Percentiles rank a stretch among this genome's conserved stretches.
phyloP scores from a whole-genome alignment of 37 sponge, comb jelly and placozoan genomes.

The Eunapius fragilis region DNA sequence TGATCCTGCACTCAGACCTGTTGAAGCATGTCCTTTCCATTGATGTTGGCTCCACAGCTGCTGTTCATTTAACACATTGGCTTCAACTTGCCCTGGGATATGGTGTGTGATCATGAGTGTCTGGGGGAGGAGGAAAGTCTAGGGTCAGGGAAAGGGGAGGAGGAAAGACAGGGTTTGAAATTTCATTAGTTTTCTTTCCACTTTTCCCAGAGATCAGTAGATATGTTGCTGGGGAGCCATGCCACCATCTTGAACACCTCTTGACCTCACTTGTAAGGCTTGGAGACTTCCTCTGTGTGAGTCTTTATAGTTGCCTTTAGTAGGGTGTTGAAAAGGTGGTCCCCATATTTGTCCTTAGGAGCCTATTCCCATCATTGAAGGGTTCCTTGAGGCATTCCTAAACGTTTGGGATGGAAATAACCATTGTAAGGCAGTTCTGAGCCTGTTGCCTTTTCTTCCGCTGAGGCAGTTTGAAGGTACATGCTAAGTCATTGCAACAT shows the following conservation, averaged over 20 bases:
- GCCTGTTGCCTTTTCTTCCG: slow-evolving; percentile 10
- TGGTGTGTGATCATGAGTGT: slow-evolving; percentile 19
- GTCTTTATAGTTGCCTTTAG: not conserved
- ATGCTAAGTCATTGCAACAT: no score
- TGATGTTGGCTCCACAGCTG: slow-evolving; percentile 25
- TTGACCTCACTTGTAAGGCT: slow-evolving; percentile 14
- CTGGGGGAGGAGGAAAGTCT: not conserved
- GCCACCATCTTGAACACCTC: not conserved
- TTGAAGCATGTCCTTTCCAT: slow-evolving; percentile 37
- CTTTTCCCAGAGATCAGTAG: not conserved
- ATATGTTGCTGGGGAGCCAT: not conserved
- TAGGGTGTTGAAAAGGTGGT: not conserved
- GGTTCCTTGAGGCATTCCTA: slow-evolving; percentile 25
- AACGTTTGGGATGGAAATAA: slow-evolving; percentile 47
- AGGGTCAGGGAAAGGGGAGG: not conserved
- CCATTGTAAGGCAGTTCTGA: slow-evolving; percentile 16
- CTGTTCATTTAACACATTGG: slow-evolving; percentile 42
- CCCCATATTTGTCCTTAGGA: slow-evolving; percentile 12
- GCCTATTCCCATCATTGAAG: slow-evolving; percentile 46
- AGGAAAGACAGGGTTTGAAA: no score
- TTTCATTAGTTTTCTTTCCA: not conserved
- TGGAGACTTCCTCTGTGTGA: slow-evolving; percentile 24
- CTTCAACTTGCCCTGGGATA: slow-evolving; percentile 31
- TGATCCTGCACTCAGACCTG: slow-evolving; percentile 22
- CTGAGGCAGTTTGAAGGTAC: slow-evolving; percentile 46